phyloP scores from a whole-genome alignment of 1,140 invertebrate genomes.

The Ladona fulva region DNA sequence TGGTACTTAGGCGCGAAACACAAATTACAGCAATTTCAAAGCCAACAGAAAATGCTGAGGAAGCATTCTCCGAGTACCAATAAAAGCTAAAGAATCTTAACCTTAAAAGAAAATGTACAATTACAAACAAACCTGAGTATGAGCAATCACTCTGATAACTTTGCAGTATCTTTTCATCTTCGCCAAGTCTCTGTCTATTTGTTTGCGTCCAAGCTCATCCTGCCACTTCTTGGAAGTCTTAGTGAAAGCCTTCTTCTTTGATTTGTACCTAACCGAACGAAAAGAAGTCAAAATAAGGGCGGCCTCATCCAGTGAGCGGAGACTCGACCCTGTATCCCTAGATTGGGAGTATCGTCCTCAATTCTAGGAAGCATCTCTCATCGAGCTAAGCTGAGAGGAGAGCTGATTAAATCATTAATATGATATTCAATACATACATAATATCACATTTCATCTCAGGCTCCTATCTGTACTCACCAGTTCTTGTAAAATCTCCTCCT shows the following conservation, averaged over 20 bases:
- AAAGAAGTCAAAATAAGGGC: slow-evolving; percentile 41
- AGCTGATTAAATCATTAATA: neutral
- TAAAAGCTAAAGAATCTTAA: no score
- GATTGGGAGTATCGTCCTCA: neutral
- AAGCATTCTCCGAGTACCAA: no score
- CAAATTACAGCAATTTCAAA: no score
- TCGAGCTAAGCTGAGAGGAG: slow-evolving; percentile 13
- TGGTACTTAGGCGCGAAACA: no score
- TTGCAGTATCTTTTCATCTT: slow-evolving; percentile 99
- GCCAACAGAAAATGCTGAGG: no score
- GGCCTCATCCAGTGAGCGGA: slow-evolving; percentile 34
- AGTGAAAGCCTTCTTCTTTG: slow-evolving; percentile 99
- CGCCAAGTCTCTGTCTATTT: slow-evolving; percentile 91
- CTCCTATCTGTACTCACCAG: slow-evolving; percentile 62
- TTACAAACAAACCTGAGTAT: slow-evolving; percentile 98
- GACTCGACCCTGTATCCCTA: slow-evolving; percentile 29
- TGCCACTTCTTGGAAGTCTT: slow-evolving; percentile 98
- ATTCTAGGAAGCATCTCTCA: neutral
- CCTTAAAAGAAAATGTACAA: no score
- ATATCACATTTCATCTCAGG: neutral
- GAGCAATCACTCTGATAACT: slow-evolving; percentile 91
- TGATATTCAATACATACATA: neutral
- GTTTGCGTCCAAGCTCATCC: slow-evolving; percentile 90
- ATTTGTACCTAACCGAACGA: slow-evolving; percentile 84
- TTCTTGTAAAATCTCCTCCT: slow-evolving; percentile 99